Base-by-base conservation (phyloP, 2,888 invertebrate genomes). In the Calameuta pallipes region DNA sequence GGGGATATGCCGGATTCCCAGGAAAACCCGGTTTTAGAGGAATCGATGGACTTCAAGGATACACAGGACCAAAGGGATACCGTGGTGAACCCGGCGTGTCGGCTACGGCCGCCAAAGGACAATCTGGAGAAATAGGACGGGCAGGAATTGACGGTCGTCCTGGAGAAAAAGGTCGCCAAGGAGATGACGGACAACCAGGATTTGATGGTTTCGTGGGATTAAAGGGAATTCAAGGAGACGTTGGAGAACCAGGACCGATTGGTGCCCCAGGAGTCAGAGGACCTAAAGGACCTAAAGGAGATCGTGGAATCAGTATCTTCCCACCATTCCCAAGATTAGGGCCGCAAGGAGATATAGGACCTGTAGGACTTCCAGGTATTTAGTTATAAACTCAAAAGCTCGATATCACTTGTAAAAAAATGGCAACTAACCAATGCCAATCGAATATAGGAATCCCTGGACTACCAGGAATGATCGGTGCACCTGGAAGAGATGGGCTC, bases 401-500 rank as follows among this genome's bases (percentile, higher is more conserved):
- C 11, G 13, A 35, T 68, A 36, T 69, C 31, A 13, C 34, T 69
- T 35, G 12, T 1, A 36, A 11, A 73, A 31, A 69, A 35, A 36
- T 34, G 1, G 13, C 31, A 37, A 74, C 35, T 37, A 15, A 71
- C 71, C 70, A 74, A 73, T 13, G n/a, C 69, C n/a, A 76, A 76
- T 73, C 68, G 11, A 75, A 69, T 6, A 4, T 78, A 92, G 92
- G 95, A 35, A 85, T 91, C 3, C 91, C 92, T 79, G 95, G 95
- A 69, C 86, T 94, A 76, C 92, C 93, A 37, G 96, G 95, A 79
- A 88, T 92, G 83, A 92, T 92, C 87, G 94, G 95, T 69, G 94
- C 94, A 84, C 91, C 89, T 69, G 97, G 97, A 37, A 94, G 95
- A 81, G 91, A 91, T 73, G 97, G 97, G 73, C 90, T 92, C 78